These are phyloP conservation scores for Coenonympha arcania DNA, from an alignment of 2,888 invertebrate species.

Conservation along the genomic window DNA sequence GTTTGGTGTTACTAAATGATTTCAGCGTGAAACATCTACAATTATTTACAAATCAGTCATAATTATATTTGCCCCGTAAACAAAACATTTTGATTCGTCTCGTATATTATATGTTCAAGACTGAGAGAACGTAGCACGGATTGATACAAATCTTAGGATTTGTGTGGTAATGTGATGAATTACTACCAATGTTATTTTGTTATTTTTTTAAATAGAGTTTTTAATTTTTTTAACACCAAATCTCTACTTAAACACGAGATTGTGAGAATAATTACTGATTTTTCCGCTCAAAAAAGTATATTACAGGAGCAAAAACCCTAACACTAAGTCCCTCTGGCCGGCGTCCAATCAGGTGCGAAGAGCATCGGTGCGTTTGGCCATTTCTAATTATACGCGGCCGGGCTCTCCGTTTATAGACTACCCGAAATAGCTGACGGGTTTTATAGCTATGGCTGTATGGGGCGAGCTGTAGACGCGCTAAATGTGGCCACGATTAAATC, in stretches of 20 bases:
- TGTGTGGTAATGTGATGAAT: no score
- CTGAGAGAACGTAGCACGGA: no score
- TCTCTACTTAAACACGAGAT: neutral
- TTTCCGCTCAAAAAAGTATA: neutral
- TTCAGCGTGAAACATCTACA: no score
- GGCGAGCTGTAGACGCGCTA: conserved; percentile 19
- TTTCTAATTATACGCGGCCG: conserved; percentile 61
- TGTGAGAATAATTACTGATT: neutral
- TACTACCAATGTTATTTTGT: no score
- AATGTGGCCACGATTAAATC: conserved; percentile 13
- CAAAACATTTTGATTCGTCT: no score
- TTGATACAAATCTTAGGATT: no score
- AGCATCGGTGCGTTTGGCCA: conserved; percentile 53
- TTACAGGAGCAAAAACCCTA: conserved; percentile 23
- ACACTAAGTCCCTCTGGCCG: conserved; percentile 43
- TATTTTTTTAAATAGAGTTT: no score
- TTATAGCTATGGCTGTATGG: conserved; percentile 32
- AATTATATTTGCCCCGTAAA: no score
- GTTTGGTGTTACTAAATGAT: neutral
- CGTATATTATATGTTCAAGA: no score
- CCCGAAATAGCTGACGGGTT: conserved; percentile 61
- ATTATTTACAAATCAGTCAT: no score
- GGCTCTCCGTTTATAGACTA: conserved; percentile 59
- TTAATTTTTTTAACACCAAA: no score
- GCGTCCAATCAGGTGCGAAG: conserved; percentile 66